Percentiles rank a stretch among this genome's conserved stretches.
phyloP scores from a whole-genome alignment of 2,797 vertebrate genomes.

The Hydrolagus colliei region DNA sequence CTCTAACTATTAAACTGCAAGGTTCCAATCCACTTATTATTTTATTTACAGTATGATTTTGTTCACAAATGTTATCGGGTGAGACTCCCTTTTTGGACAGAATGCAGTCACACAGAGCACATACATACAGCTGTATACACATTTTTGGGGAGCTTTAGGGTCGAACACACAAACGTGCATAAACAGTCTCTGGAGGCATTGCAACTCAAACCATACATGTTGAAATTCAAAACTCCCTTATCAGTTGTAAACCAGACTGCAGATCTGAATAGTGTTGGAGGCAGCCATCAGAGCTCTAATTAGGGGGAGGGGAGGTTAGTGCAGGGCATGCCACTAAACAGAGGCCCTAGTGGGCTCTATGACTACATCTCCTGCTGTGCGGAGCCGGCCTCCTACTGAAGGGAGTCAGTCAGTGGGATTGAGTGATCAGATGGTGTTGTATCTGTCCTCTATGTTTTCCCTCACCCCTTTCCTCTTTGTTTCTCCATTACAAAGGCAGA shows the following conservation, averaged over 20 bases:
- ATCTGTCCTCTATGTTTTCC: background rate
- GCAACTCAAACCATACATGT: no score
- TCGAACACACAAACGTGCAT: no score
- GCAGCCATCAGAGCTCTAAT: background rate
- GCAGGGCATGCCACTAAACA: background rate
- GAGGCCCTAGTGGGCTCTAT: background rate
- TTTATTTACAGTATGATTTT: no score
- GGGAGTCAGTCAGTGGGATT: background rate
- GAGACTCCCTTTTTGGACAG: no score
- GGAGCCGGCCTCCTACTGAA: background rate
- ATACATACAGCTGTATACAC: no score
- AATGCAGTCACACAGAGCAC: no score
- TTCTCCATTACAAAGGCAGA: background rate
- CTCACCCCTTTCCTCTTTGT: background rate
- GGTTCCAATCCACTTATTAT: no score
- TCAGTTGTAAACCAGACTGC: background rate
- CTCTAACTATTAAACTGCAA: no score
- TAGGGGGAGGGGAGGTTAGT: background rate
- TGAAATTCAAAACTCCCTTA: no score
- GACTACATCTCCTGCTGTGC: background rate
- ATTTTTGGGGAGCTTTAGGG: no score
- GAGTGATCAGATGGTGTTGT: background rate
- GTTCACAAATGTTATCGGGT: no score
- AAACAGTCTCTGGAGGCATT: no score
- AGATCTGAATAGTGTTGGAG: background rate